A percentile compares a stretch with the other conserved stretches of the same genome.
Conservation (phyloP, 2,888 invertebrate genomes). For the Sminthurinus aureus region DNA sequence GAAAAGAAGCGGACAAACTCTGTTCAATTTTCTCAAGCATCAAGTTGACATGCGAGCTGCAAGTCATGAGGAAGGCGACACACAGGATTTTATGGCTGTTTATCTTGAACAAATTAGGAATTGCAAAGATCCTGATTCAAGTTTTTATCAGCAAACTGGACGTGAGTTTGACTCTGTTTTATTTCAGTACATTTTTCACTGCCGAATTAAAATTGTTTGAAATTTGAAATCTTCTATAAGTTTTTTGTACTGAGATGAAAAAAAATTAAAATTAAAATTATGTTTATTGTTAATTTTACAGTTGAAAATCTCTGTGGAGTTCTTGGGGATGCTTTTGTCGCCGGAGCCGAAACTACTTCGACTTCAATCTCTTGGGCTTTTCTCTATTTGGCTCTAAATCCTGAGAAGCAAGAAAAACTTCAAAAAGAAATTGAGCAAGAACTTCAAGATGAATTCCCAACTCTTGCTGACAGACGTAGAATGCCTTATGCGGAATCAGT, state of each 20-base stretch:
- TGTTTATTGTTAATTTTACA: neutral
- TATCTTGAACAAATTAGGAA: neutral
- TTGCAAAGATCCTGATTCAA: neutral
- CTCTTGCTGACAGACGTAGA: neutral
- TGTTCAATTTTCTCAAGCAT: neutral
- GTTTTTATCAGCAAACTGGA: neutral
- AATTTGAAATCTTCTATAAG: too few species aligned
- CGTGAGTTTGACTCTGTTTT: too few species aligned
- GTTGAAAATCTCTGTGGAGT: neutral
- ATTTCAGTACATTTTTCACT: too few species aligned
- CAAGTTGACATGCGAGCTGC: neutral
- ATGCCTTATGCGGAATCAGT: slow-evolving; percentile 3
- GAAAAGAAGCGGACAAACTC: neutral
- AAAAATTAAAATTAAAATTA: too few species aligned
- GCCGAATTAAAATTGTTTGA: too few species aligned
- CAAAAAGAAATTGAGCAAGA: neutral
- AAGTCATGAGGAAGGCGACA: neutral
- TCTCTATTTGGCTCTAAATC: slow-evolving; percentile 4
- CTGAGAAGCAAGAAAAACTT: too few species aligned
- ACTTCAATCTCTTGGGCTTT: neutral
- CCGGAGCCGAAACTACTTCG: neutral
- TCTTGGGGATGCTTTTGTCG: neutral
- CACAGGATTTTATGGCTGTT: neutral
- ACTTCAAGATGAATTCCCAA: neutral
- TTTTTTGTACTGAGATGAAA: too few species aligned